Conservation (phyloP, 2,888 invertebrate species). For the Drosophila recens region DNA sequence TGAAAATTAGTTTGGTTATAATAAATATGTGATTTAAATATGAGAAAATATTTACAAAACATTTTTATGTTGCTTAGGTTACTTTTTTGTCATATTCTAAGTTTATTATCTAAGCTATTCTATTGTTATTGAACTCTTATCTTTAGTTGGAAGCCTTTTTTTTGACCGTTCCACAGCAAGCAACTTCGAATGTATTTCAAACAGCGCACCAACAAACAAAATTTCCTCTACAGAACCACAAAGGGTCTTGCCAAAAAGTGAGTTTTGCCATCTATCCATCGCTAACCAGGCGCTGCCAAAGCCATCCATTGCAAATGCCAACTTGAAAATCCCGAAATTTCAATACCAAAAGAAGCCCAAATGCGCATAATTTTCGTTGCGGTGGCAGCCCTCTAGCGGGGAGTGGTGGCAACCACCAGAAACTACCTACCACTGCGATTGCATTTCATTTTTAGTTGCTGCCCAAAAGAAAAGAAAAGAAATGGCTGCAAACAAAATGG, state of each 20-base stretch:
- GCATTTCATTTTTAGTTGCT: conserved; percentile 69
- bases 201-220: conserved; percentile 1
- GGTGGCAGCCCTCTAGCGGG: conserved; percentile 20
- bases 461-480: conserved; percentile 19
- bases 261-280: conserved; percentile 3
- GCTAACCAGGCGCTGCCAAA: conserved; percentile 18
- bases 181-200: conserved; percentile 1
- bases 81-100: too few relatives aligned
- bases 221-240: conserved; percentile 14
- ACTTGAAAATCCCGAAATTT: conserved; percentile 61
- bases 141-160: not conserved
- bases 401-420: not conserved
- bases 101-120: too few relatives aligned
- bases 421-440: conserved; percentile 38
- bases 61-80: not conserved
- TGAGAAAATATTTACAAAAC: not conserved
- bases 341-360: conserved; percentile 70
- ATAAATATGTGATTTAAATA: not conserved
- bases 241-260: conserved; percentile 27
- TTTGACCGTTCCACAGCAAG: conserved; percentile 30
- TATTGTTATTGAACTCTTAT: conserved; percentile 1
- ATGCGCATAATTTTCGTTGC: conserved; percentile 65
- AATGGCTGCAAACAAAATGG: conserved; percentile 65
- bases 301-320: conserved; percentile 49
- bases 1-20: not conserved